Conservation (phyloP, 2,797 vertebrate species). For the Scomberomorus guttatus region DNA sequence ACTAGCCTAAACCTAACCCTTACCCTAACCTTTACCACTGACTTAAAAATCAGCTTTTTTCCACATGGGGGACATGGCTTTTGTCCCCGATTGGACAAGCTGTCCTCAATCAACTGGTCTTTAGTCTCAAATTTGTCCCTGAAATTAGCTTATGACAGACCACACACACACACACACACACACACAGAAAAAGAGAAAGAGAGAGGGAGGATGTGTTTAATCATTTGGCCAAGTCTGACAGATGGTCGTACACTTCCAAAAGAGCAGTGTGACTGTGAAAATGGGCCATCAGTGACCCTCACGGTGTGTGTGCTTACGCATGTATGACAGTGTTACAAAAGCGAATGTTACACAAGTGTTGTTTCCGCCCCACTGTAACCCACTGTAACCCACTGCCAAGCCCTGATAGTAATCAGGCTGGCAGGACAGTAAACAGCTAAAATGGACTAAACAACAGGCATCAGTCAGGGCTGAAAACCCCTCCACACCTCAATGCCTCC, state of each 20-base stretch:
- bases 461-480: slow-evolving; percentile 59
- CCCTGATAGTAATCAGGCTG: slow-evolving; percentile 64
- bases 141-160: too few relatives aligned
- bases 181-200: slow-evolving; percentile 36
- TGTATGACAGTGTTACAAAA: slow-evolving; percentile 67
- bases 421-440: slow-evolving; percentile 59
- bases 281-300: slow-evolving; percentile 76
- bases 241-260: slow-evolving; percentile 85
- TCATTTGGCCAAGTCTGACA: slow-evolving; percentile 83
- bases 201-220: slow-evolving; percentile 77
- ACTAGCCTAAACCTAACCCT: too few relatives aligned
- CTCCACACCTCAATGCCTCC: slow-evolving; percentile 49
- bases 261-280: slow-evolving; percentile 80
- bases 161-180: slow-evolving; percentile 15
- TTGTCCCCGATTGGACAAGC: too few relatives aligned
- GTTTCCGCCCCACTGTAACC: slow-evolving; percentile 54
- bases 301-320: slow-evolving; percentile 50
- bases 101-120: too few relatives aligned
- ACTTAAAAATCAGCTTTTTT: too few relatives aligned
- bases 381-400: slow-evolving; percentile 57
- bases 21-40: too few relatives aligned
- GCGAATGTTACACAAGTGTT: slow-evolving; percentile 63
- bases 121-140: too few relatives aligned
- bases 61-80: too few relatives aligned
- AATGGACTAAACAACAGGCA: slow-evolving; percentile 68